Evolutionary conservation across 1,140 invertebrate genomes (phyloP).

Genomic region (Drosophila willistoni): DNA sequence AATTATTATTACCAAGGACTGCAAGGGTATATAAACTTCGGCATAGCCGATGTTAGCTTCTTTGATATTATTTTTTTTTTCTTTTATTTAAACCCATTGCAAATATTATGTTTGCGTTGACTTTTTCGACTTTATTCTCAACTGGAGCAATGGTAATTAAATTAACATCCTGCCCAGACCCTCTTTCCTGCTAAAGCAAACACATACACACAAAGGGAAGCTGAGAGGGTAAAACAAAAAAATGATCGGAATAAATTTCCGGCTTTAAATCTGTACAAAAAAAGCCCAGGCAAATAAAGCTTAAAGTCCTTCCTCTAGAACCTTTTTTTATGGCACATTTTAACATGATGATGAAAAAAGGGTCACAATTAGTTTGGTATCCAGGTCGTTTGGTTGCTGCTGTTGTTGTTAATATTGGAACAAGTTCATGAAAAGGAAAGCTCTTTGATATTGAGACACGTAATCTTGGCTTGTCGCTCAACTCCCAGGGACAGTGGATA

Average conservation of each 20-base stretch:
- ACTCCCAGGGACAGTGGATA: constrained; percentile 45
- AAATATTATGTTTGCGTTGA: constrained; percentile 30
- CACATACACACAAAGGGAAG: constrained; percentile 13
- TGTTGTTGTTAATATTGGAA: constrained; percentile 51
- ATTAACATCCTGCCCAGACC: constrained; percentile 36
- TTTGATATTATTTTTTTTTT: constrained; percentile 18
- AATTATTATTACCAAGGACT: too few relatives aligned
- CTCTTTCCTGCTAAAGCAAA: neutral
- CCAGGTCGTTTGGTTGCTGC: constrained; percentile 40
- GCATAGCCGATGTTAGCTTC: too few relatives aligned
- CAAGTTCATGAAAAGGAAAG: constrained; percentile 35
- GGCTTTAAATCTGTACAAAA: constrained; percentile 33
- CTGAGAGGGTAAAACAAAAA: constrained; percentile 26
- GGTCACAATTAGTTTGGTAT: constrained; percentile 70
- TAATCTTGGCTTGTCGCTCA: constrained; percentile 65
- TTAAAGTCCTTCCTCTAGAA: constrained; percentile 30
- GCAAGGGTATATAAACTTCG: too few relatives aligned
- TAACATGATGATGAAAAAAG: constrained; percentile 45
- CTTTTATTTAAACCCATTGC: constrained; percentile 10
- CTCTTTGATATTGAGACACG: constrained; percentile 53
- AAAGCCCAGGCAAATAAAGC: constrained; percentile 30
- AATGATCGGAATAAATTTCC: constrained; percentile 59
- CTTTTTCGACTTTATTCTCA: constrained; percentile 26
- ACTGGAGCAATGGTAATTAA: constrained; percentile 55
- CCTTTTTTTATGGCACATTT: constrained; percentile 33